Percentiles rank a stretch among this genome's conserved stretches.
These are phyloP conservation scores for Bryconaethiops microstoma DNA, from an alignment of 2,797 vertebrate genomes.

Conservation along the genomic window DNA sequence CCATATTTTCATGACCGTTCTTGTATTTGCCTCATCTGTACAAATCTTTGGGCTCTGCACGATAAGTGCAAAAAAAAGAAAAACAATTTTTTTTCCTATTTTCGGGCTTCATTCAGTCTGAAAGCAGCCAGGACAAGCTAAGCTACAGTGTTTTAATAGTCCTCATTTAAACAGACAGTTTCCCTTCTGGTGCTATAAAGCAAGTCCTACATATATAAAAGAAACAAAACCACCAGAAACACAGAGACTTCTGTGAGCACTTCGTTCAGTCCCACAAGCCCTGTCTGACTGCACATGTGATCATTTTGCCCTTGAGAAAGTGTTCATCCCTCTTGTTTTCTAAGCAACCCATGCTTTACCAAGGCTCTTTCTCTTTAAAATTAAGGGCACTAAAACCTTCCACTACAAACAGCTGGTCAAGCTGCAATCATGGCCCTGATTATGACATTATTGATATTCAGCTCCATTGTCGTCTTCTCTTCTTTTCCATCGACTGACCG, in stretches of 20 bases:
- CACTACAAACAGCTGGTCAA: not conserved
- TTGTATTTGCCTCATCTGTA: constrained; percentile 37
- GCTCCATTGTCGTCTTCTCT: not conserved
- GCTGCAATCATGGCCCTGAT: not conserved
- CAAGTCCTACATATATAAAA: not conserved
- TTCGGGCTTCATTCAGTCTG: not conserved
- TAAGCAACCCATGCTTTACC: not conserved
- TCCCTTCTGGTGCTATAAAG: not conserved
- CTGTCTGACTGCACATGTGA: constrained; percentile 52
- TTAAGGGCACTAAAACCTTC: not conserved
- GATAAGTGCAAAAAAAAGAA: not conserved
- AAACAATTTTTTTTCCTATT: constrained; percentile 10
- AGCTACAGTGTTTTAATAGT: constrained; percentile 17
- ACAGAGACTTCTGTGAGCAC: constrained; percentile 3
- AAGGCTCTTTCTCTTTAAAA: not conserved
- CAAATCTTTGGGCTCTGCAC: constrained; percentile 29
- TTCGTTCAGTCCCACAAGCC: constrained; percentile 38
- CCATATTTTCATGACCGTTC: constrained; percentile 13
- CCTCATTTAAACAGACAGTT: not conserved
- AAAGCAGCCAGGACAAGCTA: constrained; percentile 4
- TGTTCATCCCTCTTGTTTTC: not conserved
- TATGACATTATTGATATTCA: constrained; percentile 8
- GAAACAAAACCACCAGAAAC: not conserved
- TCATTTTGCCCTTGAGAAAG: constrained; percentile 27
- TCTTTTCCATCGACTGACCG: not conserved